Evolutionary conservation across 2,888 invertebrate species (phyloP), one percentile per base, ranked within the genome.

Genomic region (Lasiommata megera): DNA sequence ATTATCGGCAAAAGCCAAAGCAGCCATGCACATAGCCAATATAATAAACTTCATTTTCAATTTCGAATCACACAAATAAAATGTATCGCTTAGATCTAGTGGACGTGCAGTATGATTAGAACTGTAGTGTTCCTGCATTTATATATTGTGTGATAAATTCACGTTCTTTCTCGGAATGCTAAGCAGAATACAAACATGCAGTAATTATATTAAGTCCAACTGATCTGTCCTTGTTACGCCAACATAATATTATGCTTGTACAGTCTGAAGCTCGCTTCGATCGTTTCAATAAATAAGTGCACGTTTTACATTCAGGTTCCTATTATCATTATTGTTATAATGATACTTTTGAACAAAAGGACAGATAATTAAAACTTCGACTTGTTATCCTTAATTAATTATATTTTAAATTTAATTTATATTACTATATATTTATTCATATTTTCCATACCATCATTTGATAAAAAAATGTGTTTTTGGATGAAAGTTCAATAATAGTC

Each of bases 1-100:
- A 0, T 84, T 82, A 64, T 84, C 67, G 5, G 84, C 87, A 2
- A 77, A 14, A 16, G 70, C 82, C 31, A 69, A 66, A 1, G 70
- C 65, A 0, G 69, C 70, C n/a, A 82, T 47, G 56, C 77, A 80
- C 29, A 83, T 50, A 0, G 82, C 14, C 8, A 61, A 31, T 43
- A 60, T 51, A 18, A 48, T 29, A 9, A 55, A 29, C 47, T 47
- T 51, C 59, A 58, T 60, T 18, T 58, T 50, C 7, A 50, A 14
- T 17, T 37, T 31, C 3, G 36, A 37, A 9, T 38, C 8, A 44
- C 28, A 31, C 29, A 12, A 9, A 46, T 31, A n/a, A 46, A 34
- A 56, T 31, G 58, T 54, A 43, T 12, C 36, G 29, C 28, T 40
- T 41, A 23, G 14, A 17, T 40, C n/a, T 36, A 11, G 46, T 31